Percentiles rank a stretch among this genome's conserved stretches.
Evolutionary conservation across 2,797 vertebrate species (phyloP).

Genomic region (Micrastur ruficollis): DNA sequence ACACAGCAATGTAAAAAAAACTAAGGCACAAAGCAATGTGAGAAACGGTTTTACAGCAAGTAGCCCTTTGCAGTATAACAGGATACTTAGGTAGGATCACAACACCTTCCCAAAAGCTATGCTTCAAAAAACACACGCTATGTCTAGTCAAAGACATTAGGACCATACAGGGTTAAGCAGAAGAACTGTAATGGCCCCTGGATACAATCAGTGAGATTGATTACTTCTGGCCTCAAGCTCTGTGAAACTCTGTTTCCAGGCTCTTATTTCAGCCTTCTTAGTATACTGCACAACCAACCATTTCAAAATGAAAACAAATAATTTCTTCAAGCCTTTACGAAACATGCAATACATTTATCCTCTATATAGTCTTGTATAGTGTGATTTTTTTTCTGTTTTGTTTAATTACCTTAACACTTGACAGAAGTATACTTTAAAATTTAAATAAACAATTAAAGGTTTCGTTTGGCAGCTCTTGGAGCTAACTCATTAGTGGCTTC

Average conservation of each 20-base stretch:
- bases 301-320: not conserved
- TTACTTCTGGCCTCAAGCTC: not conserved
- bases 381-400: not conserved
- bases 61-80: not conserved
- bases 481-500: not conserved
- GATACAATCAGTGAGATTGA: not conserved
- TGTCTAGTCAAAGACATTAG: not conserved
- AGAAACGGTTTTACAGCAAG: not conserved
- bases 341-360: not conserved
- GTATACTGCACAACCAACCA: not conserved
- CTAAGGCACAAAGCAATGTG: not conserved
- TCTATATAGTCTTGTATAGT: not conserved
- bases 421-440: not conserved
- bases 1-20: not conserved
- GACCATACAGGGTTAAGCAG: not conserved
- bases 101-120: not conserved
- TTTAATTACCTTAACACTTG: not conserved
- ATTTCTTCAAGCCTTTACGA: not conserved
- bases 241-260: not conserved
- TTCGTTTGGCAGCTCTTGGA: not conserved
- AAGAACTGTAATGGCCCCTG: not conserved
- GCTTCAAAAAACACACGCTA: not conserved
- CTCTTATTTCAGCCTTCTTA: not conserved
- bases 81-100: not conserved
- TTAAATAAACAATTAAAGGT: not conserved